Evolutionary conservation across 2,797 vertebrate species (phyloP), one percentile per base, ranked within the genome.

Genomic region (Catharus ustulatus): DNA sequence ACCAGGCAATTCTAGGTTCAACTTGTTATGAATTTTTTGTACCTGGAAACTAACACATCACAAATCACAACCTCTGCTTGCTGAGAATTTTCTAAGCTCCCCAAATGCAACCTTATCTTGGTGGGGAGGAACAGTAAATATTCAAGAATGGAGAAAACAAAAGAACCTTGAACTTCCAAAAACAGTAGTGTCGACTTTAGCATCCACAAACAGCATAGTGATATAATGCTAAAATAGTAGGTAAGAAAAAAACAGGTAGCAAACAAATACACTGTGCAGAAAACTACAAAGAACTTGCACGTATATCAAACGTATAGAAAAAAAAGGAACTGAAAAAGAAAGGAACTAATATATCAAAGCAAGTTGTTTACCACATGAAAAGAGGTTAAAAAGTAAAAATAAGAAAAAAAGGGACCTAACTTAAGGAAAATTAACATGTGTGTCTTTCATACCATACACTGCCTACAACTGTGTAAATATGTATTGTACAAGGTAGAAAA

Each of bases 1-100:
- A 94, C 38, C 55, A 83, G 73, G 36, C 57, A 89, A 62, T 87
- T 96, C 58, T 88, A 97, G 87, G 27, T 86, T 58, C 62, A 63
- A 67, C 51, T 52, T 61, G 17, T 62, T 21, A 79, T 10, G 36
- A 64, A 73, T 30, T 14, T 89, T 51, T 48, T 26, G 57, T 76
- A 75, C 27, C 61, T 93, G 46, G 10, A 84, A 95, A 82, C 13
- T 38, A 61, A 54, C 2, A 80, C 30, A 27, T 40, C 57, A 34
- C 43, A 93, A 20, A 76, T 32, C 49, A 61, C 22, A 32, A 48
- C 18, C 63, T 45, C 43, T 67, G 11, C 15, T 76, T 74, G 13
- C 18, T 36, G 80, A 75, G 26, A 40, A 64, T 72, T 16, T 51
- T 89, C 71, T 71, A 67, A 84, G 36, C 14, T 63, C 68, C 40